Base-by-base conservation (phyloP, 2,888 invertebrate genomes). In the Thalpophila matura region DNA sequence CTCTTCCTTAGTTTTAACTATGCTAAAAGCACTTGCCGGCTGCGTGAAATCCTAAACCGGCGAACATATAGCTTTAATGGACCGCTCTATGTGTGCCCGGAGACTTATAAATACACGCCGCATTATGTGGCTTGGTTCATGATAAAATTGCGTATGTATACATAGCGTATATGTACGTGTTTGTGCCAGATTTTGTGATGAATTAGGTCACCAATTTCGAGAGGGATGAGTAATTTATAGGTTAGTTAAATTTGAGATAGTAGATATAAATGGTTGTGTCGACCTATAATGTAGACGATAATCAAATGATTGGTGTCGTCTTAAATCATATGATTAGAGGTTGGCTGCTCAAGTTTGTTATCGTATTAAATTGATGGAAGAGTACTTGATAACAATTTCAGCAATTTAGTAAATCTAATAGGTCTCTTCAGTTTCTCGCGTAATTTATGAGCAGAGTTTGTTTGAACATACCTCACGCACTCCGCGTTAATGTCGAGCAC, bases 1-100 rank as follows among this genome's bases (percentile, higher is more conserved):
- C n/a, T n/a, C n/a, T n/a, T n/a, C n/a, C n/a, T n/a, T n/a, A n/a
- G n/a, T n/a, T 83, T 85, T 80, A 86, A 82, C 83, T 81, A 64
- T 73, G 78, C 79, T 86, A 81, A 85, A 87, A 86, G 82, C 81
- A 63, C 77, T 85, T 80, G 72, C 59, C 54, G 61, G 59, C 61
- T 63, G 64, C 68, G 63, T 71, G 77, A 77, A 81, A 81, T 80
- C 77, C 80, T 80, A 79, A 80, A 73, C 77, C 61, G 56, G 73
- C 57, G 40, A 54, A 69, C 63, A 67, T 20, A 55, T 50, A 63
- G 71, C 69, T 74, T 69, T 80, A 82, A 77, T 82, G 78, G 71
- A 56, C 61, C 37, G 26, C 67, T 70, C 56, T 78, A 77, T 81
- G 66, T 74, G 71, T 64, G 61, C 55, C 62, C 18, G 46, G 79